Evolutionary conservation across 2,888 invertebrate species (phyloP).

Genomic region (Rutpela maculata): DNA sequence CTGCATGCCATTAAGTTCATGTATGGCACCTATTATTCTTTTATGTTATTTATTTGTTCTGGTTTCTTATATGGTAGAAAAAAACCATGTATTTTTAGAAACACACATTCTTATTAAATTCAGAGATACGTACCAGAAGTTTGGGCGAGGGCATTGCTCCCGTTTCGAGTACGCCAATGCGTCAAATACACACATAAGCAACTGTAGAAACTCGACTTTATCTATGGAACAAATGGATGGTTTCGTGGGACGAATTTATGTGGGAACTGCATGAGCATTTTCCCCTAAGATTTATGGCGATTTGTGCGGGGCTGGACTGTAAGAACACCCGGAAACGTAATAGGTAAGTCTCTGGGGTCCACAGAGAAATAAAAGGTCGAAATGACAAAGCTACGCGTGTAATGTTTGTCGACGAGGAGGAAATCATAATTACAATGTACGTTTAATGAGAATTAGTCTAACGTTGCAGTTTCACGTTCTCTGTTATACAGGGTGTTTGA

Average conservation of each 20-base stretch:
- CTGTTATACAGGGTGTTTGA: too few relatives aligned
- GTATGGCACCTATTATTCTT: not conserved
- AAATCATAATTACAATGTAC: conserved; percentile 15
- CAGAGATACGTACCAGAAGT: not conserved
- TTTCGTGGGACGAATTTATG: conserved; percentile 62
- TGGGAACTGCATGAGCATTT: conserved; percentile 59
- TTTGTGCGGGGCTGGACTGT: conserved; percentile 48
- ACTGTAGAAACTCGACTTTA: conserved; percentile 37
- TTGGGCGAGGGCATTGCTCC: not conserved
- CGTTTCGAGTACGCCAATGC: conserved; percentile 21
- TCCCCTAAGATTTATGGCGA: conserved; percentile 51
- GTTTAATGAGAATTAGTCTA: not conserved
- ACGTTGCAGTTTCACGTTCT: not conserved
- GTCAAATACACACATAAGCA: conserved; percentile 11
- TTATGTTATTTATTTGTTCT: not conserved
- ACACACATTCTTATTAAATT: not conserved
- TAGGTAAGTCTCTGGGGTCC: conserved; percentile 39
- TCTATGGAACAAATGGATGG: conserved; percentile 58
- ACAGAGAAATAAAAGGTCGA: conserved; percentile 36
- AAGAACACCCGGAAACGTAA: conserved; percentile 39
- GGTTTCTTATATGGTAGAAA: not conserved
- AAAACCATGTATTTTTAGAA: not conserved
- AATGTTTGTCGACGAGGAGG: conserved; percentile 3
- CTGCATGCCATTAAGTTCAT: not conserved
- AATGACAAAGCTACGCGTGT: not conserved